Conservation (phyloP, 2,797 vertebrate species). For the Danio kyathit region DNA sequence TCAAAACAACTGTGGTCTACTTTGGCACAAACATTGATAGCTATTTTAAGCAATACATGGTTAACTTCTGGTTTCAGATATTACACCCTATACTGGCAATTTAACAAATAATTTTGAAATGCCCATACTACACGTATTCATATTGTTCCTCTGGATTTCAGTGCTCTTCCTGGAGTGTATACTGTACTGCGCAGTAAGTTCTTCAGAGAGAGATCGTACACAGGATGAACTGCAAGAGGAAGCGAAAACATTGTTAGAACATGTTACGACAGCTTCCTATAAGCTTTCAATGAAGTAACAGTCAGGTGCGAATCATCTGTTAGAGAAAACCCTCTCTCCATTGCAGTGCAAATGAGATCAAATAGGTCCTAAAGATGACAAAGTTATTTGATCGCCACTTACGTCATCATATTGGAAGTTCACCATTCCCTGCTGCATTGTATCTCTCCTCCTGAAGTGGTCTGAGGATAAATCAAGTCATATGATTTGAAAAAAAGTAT, state of each 20-base stretch:
- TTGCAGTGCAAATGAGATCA: neutral
- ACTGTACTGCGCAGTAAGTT: neutral
- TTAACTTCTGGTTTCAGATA: constrained; percentile 22
- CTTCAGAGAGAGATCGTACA: constrained; percentile 83
- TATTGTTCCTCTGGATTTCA: neutral
- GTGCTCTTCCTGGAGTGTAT: constrained; percentile 10
- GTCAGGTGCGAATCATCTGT: neutral
- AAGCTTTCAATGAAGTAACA: neutral
- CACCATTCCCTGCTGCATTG: constrained; percentile 87
- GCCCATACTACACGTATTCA: constrained; percentile 12
- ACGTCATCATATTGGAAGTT: constrained; percentile 92
- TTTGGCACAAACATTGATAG: constrained; percentile 21
- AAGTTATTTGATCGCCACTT: constrained; percentile 53
- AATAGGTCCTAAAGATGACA: neutral
- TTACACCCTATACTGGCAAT: neutral
- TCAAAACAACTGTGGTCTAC: neutral
- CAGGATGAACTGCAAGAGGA: constrained; percentile 83
- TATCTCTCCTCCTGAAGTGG: constrained; percentile 86
- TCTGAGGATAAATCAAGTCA: constrained; percentile 72
- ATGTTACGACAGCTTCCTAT: neutral
- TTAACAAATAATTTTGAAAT: neutral
- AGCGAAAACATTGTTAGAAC: neutral
- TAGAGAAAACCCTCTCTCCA: neutral
- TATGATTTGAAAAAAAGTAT: neutral
- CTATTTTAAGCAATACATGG: neutral